These are phyloP conservation scores for Mellilla xanthometata DNA, from an alignment of 2,888 invertebrate genomes.

Conservation along the genomic window DNA sequence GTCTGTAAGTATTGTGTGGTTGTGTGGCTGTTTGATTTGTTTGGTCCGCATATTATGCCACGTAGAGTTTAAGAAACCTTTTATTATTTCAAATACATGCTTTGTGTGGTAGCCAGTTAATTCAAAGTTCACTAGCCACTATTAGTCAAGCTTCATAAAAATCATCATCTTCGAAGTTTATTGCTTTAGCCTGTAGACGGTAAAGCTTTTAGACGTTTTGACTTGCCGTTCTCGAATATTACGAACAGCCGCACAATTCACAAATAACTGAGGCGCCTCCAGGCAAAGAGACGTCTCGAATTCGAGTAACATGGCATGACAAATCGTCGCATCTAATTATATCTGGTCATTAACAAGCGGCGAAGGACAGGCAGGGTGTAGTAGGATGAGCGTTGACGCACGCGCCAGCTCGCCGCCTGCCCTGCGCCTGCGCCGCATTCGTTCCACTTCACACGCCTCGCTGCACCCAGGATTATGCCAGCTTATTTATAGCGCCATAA, in stretches of 20 bases:
- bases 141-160: neutral
- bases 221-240: neutral
- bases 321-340: slow-evolving; percentile 54
- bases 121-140: neutral
- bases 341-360: slow-evolving; percentile 50
- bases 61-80: too few species aligned
- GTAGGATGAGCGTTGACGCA: slow-evolving; percentile 55
- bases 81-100: too few species aligned
- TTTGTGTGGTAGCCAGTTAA: neutral
- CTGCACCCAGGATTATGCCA: slow-evolving; percentile 40
- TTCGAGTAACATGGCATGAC: slow-evolving; percentile 34
- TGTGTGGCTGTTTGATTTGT: slow-evolving; percentile 4
- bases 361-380: slow-evolving; percentile 48
- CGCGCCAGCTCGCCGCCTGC: slow-evolving; percentile 30
- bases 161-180: neutral
- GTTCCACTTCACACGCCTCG: slow-evolving; percentile 60
- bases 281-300: slow-evolving; percentile 8
- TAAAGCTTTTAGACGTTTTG: neutral
- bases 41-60: too few species aligned
- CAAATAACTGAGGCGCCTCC: slow-evolving; percentile 6
- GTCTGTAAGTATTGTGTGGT: slow-evolving; percentile 10
- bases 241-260: slow-evolving; percentile 1
- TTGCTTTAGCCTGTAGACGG: neutral
- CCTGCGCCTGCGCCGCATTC: slow-evolving; percentile 27
- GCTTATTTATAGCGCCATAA: slow-evolving; percentile 50